Conservation (phyloP, 30 jellyfish, hydroid and myxozoan species). For the Cassiopea xamachana region DNA sequence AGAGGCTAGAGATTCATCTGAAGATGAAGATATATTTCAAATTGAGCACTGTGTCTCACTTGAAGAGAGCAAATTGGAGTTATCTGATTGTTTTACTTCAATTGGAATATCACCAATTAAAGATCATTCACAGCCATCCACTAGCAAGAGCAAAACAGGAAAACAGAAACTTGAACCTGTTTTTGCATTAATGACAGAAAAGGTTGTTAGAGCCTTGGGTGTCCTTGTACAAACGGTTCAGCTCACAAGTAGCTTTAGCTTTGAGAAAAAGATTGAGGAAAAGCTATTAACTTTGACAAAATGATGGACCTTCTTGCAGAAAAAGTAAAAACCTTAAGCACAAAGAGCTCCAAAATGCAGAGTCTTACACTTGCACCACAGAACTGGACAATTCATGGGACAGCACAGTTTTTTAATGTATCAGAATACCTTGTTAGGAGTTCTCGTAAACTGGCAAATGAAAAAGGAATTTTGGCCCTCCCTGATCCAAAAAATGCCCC, state of each 20-base stretch:
- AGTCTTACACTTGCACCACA: too few relatives aligned
- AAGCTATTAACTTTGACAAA: neutral
- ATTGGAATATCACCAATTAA: neutral
- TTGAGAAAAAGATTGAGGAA: neutral
- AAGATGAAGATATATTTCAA: too few relatives aligned
- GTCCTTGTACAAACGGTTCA: neutral
- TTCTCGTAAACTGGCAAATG: neutral
- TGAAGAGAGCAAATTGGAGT: neutral
- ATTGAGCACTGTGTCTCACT: neutral
- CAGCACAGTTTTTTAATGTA: too few relatives aligned
- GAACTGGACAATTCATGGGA: too few relatives aligned
- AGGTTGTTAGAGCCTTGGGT: neutral
- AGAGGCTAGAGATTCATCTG: neutral
- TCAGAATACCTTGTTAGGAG: too few relatives aligned
- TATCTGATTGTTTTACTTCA: neutral
- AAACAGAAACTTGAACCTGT: neutral
- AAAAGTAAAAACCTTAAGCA: too few relatives aligned
- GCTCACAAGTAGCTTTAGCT: neutral
- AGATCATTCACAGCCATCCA: neutral
- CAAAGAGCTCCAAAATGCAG: too few relatives aligned
- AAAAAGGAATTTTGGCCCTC: neutral
- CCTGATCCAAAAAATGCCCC: neutral
- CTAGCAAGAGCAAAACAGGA: neutral
- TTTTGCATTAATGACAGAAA: neutral
- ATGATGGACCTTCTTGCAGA: neutral